Evolutionary conservation across 2,113 vertebrate species (phyloP).

Genomic region (Elgaria multicarinata): DNA sequence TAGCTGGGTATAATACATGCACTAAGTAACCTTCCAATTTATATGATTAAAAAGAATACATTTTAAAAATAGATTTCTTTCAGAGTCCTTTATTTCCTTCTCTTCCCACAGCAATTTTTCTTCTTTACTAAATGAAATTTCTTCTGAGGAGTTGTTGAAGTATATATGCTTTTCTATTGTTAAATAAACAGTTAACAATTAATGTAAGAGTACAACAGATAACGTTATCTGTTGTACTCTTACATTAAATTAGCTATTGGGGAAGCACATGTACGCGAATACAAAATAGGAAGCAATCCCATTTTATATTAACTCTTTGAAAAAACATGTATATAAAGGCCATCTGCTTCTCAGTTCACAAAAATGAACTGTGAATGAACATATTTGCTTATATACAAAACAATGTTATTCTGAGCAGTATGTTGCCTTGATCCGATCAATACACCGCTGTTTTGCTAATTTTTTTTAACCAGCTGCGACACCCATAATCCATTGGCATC

Average conservation of each 20-base stretch:
- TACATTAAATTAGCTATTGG: background rate
- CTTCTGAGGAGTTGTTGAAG: background rate
- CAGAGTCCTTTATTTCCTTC: background rate
- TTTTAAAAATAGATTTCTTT: background rate
- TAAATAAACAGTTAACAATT: background rate
- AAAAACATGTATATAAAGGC: background rate
- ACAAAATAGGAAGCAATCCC: rapidly evolving
- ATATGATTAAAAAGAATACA: background rate
- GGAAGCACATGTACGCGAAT: background rate
- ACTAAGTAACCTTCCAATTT: background rate
- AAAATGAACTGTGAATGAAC: background rate
- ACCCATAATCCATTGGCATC: constrained; percentile 50
- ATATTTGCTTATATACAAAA: background rate
- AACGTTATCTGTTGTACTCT: too few relatives aligned
- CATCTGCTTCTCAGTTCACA: background rate
- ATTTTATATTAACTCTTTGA: background rate
- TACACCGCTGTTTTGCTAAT: background rate
- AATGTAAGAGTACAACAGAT: too few relatives aligned
- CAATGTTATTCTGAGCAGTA: background rate
- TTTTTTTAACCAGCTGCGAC: constrained; percentile 32
- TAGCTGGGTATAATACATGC: background rate
- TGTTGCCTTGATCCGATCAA: background rate
- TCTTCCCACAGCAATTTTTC: background rate
- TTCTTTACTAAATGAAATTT: background rate
- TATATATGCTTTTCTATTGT: background rate